These are phyloP conservation scores for honey bee (Apis mellifera) DNA, from an alignment of 1,140 invertebrate genomes.

Conservation along the genomic window Amel_HAv3.1 CM009933.2:6927001-6927500, in stretches of 20 bases:
- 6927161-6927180: slow-evolving; percentile 9
- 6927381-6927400: neutral
- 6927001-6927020: slow-evolving; percentile 24
- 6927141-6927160: neutral
- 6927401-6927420: slow-evolving; percentile 13
- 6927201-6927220: slow-evolving; percentile 33
- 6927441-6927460: neutral
- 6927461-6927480: slow-evolving; percentile 5
- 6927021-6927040: too few species aligned
- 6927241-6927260: neutral
- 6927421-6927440: neutral
- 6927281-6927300: neutral
- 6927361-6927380: neutral
- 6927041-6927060: too few species aligned
- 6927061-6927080: slow-evolving; percentile 46
- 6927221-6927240: slow-evolving; percentile 11
- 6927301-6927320: neutral
- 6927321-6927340: slow-evolving; percentile 5
- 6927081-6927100: slow-evolving; percentile 26
- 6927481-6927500: neutral
- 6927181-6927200: slow-evolving; percentile 30
- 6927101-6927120: slow-evolving; percentile 52
- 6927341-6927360: neutral
- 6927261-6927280: neutral
- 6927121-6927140: slow-evolving; percentile 26